These are phyloP conservation scores for Gambusia yucatana DNA, from an alignment of 2,797 vertebrate genomes.

Conservation along the genomic window DNA sequence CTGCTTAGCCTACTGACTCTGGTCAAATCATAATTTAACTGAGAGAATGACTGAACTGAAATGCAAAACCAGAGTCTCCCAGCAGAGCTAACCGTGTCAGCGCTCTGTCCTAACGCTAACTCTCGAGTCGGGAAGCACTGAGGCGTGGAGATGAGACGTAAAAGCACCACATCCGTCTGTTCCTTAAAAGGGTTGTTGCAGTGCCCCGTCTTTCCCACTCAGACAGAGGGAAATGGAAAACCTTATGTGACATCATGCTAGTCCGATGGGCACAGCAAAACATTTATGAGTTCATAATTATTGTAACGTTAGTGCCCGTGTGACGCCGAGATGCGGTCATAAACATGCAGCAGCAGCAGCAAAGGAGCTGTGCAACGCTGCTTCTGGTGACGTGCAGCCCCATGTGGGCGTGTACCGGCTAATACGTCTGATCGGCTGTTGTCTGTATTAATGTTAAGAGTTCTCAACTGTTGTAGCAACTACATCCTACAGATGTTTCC, in stretches of 20 bases:
- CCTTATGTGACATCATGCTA: background rate
- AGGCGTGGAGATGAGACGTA: background rate
- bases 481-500: background rate
- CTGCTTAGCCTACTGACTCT: background rate
- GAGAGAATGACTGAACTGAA: background rate
- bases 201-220: background rate
- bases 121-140: background rate
- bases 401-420: background rate
- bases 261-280: background rate
- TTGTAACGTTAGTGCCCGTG: slow-evolving; percentile 5
- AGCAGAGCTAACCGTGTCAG: slow-evolving; percentile 4
- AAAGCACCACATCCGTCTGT: slow-evolving; percentile 9
- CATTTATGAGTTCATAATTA: slow-evolving; percentile 9
- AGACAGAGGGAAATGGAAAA: background rate
- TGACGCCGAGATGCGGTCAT: background rate
- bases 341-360: background rate
- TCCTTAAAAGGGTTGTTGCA: slow-evolving; percentile 5
- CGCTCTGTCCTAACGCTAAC: background rate
- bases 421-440: background rate
- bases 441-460: background rate
- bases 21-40: background rate
- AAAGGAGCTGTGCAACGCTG: background rate
- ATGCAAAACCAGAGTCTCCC: background rate
- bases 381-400: background rate
- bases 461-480: background rate